These are phyloP conservation scores for Drosophila fungiperda DNA, from an alignment of 2,888 invertebrate species.

Conservation along the genomic window DNA sequence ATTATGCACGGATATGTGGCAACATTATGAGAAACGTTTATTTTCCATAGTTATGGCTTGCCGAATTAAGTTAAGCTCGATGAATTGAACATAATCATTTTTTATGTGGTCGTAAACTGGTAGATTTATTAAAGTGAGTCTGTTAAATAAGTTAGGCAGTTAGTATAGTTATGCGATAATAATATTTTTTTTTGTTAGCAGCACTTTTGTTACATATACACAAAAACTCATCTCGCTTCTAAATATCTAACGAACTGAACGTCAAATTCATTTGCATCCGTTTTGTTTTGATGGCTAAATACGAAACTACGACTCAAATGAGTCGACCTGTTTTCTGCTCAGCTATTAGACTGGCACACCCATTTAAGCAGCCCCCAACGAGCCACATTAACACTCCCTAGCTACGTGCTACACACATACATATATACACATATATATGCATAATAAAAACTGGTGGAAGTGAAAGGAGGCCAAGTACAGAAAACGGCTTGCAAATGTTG, in stretches of 20 bases:
- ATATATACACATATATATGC: not conserved
- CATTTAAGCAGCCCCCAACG: constrained; percentile 26
- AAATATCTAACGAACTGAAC: constrained; percentile 24
- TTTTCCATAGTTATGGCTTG: not conserved
- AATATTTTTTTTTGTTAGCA: not conserved
- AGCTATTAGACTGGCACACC: constrained; percentile 60
- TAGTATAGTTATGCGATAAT: not conserved
- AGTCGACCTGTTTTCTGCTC: constrained; percentile 61
- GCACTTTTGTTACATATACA: constrained; percentile 4
- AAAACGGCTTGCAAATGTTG: constrained; percentile 48
- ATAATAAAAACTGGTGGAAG: constrained; percentile 10
- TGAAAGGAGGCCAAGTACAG: constrained; percentile 60
- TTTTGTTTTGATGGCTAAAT: constrained; percentile 38
- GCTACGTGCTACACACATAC: constrained; percentile 3
- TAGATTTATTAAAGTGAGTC: not conserved
- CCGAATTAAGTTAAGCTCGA: not conserved
- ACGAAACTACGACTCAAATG: constrained; percentile 31
- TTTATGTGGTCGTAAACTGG: not conserved
- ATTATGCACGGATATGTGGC: constrained; percentile 11
- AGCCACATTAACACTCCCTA: constrained; percentile 15
- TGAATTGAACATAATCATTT: not conserved
- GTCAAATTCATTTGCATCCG: constrained; percentile 46
- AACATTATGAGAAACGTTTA: constrained; percentile 5
- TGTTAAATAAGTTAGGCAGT: not conserved
- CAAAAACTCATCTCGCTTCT: not conserved